Evolutionary conservation across 1,140 invertebrate genomes (phyloP), one percentile per base, ranked within the genome.

Genomic region (Drosophila persimilis): DNA sequence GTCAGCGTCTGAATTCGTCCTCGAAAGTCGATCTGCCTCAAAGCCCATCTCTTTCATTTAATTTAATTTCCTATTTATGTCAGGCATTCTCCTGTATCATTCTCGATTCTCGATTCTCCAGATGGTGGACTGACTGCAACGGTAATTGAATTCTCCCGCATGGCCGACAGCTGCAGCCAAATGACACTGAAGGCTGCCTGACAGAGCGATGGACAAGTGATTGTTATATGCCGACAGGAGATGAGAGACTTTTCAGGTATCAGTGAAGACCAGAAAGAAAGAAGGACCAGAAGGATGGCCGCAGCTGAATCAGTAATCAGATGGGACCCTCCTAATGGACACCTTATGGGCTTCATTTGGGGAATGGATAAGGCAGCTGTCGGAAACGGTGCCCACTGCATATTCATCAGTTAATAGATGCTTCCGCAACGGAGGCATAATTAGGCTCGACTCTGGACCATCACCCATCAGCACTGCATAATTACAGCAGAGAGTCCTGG

Each of bases 51-150:
- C 41, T 51, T 71, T 60, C 61, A 62, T 65, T 73, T 85, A 85
- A 85, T 73, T 84, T 72, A 75, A 80, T 85, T 85, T 79, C 80
- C 80, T 79, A 60, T 67, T 84, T 80, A 79, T 64, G 66, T n/a
- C 64, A 60, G 48, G 56, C 24, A 29, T 58, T 24, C 15, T 24
- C 24, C 24, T 24, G 41, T 24, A 13, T n/a, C 50, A 26, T 62
- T 29, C 29, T 22, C 20, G 20, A 15, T n/a, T 48, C 9, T 13
- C 3, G 17, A 52, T 52, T 52, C 11, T 39, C 11, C 31, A 41
- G 17, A 5, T 29, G 39, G 22, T 35, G 31, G 48, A 53, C 71
- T 76, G 53, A 51, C 52, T 64, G 46, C 44, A 72, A 26, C 29
- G 48, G 67, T 72, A 72, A 72, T 72, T 62, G 69, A 72, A 72